Evolutionary conservation across 2,113 vertebrate genomes (phyloP).

Genomic region (Trogon surrucura): DNA sequence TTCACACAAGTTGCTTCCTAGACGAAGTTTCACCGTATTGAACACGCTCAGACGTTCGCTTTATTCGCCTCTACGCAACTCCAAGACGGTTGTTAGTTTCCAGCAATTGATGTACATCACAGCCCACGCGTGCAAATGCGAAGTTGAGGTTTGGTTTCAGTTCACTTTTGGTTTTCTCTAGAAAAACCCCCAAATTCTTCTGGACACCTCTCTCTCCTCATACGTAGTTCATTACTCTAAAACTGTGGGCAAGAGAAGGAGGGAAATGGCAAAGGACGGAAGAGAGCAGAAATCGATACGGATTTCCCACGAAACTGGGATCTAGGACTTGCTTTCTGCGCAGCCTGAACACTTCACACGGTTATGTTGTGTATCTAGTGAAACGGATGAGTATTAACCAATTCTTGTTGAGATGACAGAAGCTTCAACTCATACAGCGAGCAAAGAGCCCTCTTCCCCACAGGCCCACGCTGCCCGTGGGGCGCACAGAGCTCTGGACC

Average conservation of each 20-base stretch:
- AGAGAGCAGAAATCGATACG: background rate
- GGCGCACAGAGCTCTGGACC: background rate
- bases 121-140: background rate
- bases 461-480: rapidly evolving
- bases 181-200: background rate
- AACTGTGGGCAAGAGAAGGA: background rate
- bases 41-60: background rate
- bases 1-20: background rate
- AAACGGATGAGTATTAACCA: rapidly evolving
- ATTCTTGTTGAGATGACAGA: background rate
- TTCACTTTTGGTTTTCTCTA: background rate
- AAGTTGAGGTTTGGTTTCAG: background rate
- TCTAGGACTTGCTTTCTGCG: background rate
- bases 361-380: background rate
- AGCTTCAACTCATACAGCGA: rapidly evolving
- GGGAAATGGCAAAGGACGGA: background rate
- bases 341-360: background rate
- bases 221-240: background rate
- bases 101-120: background rate
- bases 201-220: background rate
- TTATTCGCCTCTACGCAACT: background rate
- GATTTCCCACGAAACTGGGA: background rate
- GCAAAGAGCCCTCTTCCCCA: background rate
- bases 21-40: background rate
- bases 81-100: background rate